Base-by-base conservation (phyloP, 2,888 invertebrate genomes). In the Willowsia nigromaculata region DNA sequence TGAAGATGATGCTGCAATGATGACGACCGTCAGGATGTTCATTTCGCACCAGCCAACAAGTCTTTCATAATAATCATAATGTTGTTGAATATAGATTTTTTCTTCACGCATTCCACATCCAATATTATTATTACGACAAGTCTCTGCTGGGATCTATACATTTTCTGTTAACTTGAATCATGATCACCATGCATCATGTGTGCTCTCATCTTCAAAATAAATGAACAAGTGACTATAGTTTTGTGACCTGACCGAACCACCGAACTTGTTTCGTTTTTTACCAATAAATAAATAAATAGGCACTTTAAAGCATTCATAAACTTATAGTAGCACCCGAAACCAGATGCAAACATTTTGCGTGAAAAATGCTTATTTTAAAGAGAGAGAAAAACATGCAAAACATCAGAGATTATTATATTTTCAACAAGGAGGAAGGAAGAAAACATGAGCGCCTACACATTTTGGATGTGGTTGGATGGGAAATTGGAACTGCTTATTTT, bases 21-120 rank as follows among this genome's bases (percentile, higher is more conserved):
- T 27, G 62, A 62, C 2, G 27, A 62, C 11, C 11, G 18, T 62
- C 7, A 62, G 25, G n/a, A 62, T 62, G 62, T 15, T 62, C 62
- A 62, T 62, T 62, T 62, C 62, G 62, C 62, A 62, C 62, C 62
- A 27, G 27, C 62, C 13, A 62, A 62, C 62, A 62, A 62, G 62
- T 18, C 27, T 25, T 62, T 62, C 62, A 62, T n/a, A n/a, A 50
- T 50, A n/a, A 50, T 50, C 50, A 50, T 50, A 50, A 50, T 50
- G n/a, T 37, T 50, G 50, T 37, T 50, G 50, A 11, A 50, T 50
- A n/a, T 50, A 50, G 15, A n/a, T 50, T n/a, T 50, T 50, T 50
- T 50, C 13, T 27, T 62, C 2, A 13, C 1, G 30, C 27, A n/a
- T 30, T 62, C 3, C 37, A 18, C 18, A 22, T 65, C 5, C n/a